Evolutionary conservation across 2,888 invertebrate genomes (phyloP).

Genomic region (Harpagoxenus sublaevis): DNA sequence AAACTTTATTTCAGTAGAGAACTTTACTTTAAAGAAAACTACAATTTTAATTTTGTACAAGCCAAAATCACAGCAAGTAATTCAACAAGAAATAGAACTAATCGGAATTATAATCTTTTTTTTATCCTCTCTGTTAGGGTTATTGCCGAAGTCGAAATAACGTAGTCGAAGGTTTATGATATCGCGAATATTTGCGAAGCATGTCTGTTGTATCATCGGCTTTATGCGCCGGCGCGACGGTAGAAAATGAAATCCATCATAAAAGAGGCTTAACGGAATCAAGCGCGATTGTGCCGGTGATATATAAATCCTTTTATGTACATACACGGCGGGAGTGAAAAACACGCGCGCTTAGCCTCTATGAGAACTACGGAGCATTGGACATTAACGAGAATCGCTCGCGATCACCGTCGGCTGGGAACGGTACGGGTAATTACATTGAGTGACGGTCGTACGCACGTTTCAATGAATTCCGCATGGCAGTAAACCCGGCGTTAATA

Average conservation of each 20-base stretch:
- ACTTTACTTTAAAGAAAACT: too few species aligned
- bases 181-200: conserved; percentile 11
- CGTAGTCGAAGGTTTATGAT: conserved; percentile 22
- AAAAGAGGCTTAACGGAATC: conserved; percentile 68
- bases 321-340: conserved; percentile 33
- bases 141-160: not conserved
- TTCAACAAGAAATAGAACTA: not conserved
- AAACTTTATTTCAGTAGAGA: too few species aligned
- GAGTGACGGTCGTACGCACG: conserved; percentile 70
- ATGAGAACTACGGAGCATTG: conserved; percentile 27
- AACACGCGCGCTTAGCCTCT: conserved; percentile 50
- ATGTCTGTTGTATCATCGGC: conserved; percentile 35
- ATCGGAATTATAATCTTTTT: not conserved
- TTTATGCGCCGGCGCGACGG: conserved; percentile 12
- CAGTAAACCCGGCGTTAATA: conserved; percentile 83
- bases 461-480: conserved; percentile 82
- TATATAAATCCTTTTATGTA: conserved; percentile 37
- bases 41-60: too few species aligned
- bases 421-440: conserved; percentile 74
- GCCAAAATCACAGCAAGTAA: too few species aligned
- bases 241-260: conserved; percentile 55
- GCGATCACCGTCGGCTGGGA: conserved; percentile 62
- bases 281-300: conserved; percentile 48
- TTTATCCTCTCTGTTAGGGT: not conserved
- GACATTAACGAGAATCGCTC: conserved; percentile 76